These are phyloP conservation scores for Octomys mimax DNA, from an alignment of 2,797 vertebrate genomes.

Conservation along the genomic window DNA sequence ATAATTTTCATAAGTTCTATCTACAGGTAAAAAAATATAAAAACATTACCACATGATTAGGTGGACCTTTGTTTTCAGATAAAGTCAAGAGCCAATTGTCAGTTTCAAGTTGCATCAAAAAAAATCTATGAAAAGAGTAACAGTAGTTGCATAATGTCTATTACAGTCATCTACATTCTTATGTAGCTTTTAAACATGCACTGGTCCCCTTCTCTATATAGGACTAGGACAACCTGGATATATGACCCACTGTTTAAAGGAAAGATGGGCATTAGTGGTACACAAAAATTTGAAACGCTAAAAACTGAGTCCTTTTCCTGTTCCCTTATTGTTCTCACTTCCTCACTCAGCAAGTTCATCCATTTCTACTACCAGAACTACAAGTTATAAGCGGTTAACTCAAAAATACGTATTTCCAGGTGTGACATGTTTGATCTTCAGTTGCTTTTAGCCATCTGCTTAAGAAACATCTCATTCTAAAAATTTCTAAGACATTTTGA, in stretches of 20 bases:
- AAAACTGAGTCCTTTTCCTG: not conserved
- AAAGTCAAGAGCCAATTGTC: conserved; percentile 2
- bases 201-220: not conserved
- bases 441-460: not conserved
- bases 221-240: not conserved
- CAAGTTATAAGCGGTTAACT: not conserved
- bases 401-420: not conserved
- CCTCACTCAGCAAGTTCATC: not conserved
- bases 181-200: not conserved
- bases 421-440: not conserved
- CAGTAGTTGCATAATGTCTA: not conserved
- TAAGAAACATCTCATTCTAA: not conserved
- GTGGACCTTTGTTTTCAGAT: not conserved
- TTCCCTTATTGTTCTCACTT: not conserved
- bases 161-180: not conserved
- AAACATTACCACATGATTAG: not conserved
- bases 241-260: not conserved
- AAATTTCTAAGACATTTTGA: conserved; percentile 18
- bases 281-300: not conserved
- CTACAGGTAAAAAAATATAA: not conserved
- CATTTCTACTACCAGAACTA: not conserved
- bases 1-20: not conserved
- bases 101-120: not conserved
- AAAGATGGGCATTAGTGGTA: not conserved
- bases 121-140: conserved; percentile 18